Evolutionary conservation across 2,113 vertebrate genomes (phyloP), one percentile per base, ranked within the genome.

Genomic region (Leiothrix lutea): DNA sequence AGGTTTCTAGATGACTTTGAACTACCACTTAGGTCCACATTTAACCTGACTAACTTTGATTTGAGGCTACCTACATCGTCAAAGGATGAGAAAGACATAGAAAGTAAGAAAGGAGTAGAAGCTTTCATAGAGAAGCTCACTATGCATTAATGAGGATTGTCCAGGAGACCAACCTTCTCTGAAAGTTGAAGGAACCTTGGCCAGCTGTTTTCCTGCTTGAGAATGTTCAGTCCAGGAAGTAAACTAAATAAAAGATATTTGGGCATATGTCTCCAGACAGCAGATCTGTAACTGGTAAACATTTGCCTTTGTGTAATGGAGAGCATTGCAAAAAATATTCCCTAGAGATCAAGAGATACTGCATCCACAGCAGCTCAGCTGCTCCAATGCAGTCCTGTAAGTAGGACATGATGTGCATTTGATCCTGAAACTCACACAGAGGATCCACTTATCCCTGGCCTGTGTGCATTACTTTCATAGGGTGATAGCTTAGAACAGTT

Each of bases 361-460:
- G 31, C 31, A 47, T 18, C 21, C 25, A 53, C 36, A 47, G 57
- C 6, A 42, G 8, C 12, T 80, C 36, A 57, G 24, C 29, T 53
- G 36, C 12, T 56, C 23, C 15, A 56, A 2, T 7, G 50, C 22
- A 54, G 22, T 66, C 18, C 33, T 84, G 45, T n/a, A 33, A 53
- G n/a, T 1, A 48, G 51, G 31, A 22, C 44, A 36, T 8, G 28
- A 38, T 57, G 45, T 45, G 26, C 14, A 14, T 20, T 4, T 24
- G 18, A 26, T 33, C 44, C 57, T 80, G 77, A 33, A 86, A 47
- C 3, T 61, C 50, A 28, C 36, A 21, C 1, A 56, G 20, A 35
- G 9, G 1, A 1, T 7, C 29, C 2, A 1, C 3, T 80, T 35
- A 57, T 78, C 51, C 13, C 44, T 42, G 16, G 12, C 25, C 33